A percentile compares a stretch with the other conserved stretches of the same genome.
These are phyloP conservation scores for Aporophyla lueneburgensis DNA, from an alignment of 2,888 invertebrate species.

Conservation along the genomic window DNA sequence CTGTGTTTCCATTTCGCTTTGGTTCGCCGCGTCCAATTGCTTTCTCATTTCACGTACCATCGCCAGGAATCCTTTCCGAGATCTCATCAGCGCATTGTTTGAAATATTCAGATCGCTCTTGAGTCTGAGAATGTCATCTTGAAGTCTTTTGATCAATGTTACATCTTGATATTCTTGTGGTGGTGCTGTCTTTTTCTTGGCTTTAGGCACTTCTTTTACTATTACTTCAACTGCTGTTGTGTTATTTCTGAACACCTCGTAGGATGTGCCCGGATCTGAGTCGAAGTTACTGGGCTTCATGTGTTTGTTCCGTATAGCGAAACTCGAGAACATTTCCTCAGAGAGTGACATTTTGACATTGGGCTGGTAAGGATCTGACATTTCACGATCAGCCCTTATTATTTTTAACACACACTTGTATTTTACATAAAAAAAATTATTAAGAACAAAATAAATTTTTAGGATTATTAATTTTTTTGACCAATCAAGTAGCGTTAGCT, in stretches of 20 bases:
- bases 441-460: constrained; percentile 42
- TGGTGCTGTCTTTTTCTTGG: constrained; percentile 63
- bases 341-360: constrained; percentile 66
- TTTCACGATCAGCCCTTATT: constrained; percentile 27
- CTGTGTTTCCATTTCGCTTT: constrained; percentile 76
- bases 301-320: constrained; percentile 46
- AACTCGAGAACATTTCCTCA: constrained; percentile 63
- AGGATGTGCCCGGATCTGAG: constrained; percentile 71
- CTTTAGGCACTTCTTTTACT: constrained; percentile 79
- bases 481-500: constrained; percentile 18
- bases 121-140: constrained; percentile 74
- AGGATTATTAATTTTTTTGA: constrained; percentile 40
- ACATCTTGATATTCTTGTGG: constrained; percentile 52
- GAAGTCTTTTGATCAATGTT: constrained; percentile 59
- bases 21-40: constrained; percentile 76
- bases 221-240: constrained; percentile 84
- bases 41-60: constrained; percentile 80
- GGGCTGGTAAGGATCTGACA: constrained; percentile 66
- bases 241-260: constrained; percentile 83
- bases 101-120: constrained; percentile 73
- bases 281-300: constrained; percentile 44
- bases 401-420: constrained; percentile 60
- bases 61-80: constrained; percentile 72
- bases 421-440: constrained; percentile 54
- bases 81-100: constrained; percentile 69